Evolutionary conservation across 2,113 vertebrate genomes (phyloP).

Genomic region (Meles meles): DNA sequence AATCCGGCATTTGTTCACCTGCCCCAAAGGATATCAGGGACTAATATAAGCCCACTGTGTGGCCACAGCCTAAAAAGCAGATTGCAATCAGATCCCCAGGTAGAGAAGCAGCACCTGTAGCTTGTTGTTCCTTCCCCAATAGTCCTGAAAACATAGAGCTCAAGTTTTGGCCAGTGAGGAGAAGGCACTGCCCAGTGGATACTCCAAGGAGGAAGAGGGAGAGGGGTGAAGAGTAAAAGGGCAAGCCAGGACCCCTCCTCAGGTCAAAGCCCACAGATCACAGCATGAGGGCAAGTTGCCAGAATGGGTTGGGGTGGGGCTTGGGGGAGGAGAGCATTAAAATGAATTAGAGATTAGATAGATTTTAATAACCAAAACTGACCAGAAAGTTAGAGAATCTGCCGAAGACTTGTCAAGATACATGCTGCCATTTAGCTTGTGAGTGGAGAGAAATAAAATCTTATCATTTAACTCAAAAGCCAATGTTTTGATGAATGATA

Average conservation of each 20-base stretch:
- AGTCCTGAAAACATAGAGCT: not conserved
- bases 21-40: fast-evolving
- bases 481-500: not conserved
- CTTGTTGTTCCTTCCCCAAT: not conserved
- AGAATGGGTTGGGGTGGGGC: too few relatives aligned
- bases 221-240: not conserved
- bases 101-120: too few relatives aligned
- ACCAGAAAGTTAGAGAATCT: not conserved
- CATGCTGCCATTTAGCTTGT: not conserved
- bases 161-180: not conserved
- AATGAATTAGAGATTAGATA: not conserved
- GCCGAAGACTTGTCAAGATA: not conserved
- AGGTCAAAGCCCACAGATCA: not conserved
- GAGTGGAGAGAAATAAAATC: not conserved
- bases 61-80: not conserved
- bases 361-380: not conserved
- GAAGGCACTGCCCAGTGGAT: not conserved
- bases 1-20: not conserved
- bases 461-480: not conserved
- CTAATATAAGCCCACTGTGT: fast-evolving
- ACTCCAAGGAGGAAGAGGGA: not conserved
- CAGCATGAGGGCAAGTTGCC: not conserved
- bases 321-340: not conserved
- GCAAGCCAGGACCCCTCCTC: not conserved
- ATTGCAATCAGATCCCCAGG: not conserved